These are phyloP conservation scores for Drosophila nannoptera DNA, from an alignment of 1,140 invertebrate genomes.

Conservation along the genomic window DNA sequence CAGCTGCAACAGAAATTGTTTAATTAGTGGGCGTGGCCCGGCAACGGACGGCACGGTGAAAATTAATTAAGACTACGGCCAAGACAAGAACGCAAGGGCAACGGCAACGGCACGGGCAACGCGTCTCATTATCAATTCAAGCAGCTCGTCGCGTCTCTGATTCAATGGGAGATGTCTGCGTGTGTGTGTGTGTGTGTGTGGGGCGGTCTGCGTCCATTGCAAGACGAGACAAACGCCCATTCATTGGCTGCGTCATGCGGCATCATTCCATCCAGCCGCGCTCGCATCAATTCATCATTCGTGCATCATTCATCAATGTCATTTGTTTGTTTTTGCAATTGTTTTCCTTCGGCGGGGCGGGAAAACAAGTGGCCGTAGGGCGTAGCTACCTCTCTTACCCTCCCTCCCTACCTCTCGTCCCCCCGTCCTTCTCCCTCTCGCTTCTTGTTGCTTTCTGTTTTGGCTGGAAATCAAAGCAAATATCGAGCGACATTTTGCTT, in stretches of 20 bases:
- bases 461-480: constrained; percentile 38
- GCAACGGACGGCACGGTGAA: constrained; percentile 27
- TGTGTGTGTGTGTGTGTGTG: not conserved
- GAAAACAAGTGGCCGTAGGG: not conserved
- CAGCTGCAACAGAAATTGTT: constrained; percentile 32
- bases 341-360: not conserved
- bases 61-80: constrained; percentile 67
- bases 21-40: constrained; percentile 69
- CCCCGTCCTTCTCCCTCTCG: not conserved
- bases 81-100: constrained; percentile 27
- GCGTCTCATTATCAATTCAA: constrained; percentile 70
- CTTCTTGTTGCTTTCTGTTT: constrained; percentile 44
- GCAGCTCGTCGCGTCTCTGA: constrained; percentile 30
- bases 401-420: not conserved
- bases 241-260: constrained; percentile 51
- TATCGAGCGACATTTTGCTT: constrained; percentile 7
- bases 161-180: not conserved
- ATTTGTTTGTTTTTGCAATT: constrained; percentile 50
- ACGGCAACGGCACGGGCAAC: not conserved
- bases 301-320: constrained; percentile 72
- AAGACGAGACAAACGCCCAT: constrained; percentile 45
- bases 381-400: not conserved
- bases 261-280: constrained; percentile 44
- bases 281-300: constrained; percentile 68
- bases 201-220: not conserved